phyloP scores from a whole-genome alignment of 2,888 invertebrate genomes.

The Torymus auratus region DNA sequence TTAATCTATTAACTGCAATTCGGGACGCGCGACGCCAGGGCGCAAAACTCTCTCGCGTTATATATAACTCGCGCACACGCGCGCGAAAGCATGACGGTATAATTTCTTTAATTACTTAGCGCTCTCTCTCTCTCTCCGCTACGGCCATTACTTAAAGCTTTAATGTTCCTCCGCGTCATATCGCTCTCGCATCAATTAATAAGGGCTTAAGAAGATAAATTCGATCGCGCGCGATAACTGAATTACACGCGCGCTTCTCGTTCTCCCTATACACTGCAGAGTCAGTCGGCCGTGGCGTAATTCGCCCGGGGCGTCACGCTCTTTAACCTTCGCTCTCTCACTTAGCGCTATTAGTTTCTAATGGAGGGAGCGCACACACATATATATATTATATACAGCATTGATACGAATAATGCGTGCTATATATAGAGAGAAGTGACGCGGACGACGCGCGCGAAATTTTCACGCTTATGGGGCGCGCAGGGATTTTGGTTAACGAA shows the following conservation, averaged over 20 bases:
- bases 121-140: conserved; percentile 8
- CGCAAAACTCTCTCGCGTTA: too few relatives aligned
- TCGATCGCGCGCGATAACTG: conserved; percentile 48
- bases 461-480: conserved; percentile 29
- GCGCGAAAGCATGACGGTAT: background rate
- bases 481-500: background rate
- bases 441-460: conserved; percentile 27
- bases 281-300: conserved; percentile 47
- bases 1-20: too few relatives aligned
- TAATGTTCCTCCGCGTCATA: conserved; percentile 21
- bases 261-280: background rate
- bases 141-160: conserved; percentile 28
- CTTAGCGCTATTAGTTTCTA: conserved; percentile 72
- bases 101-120: conserved; percentile 42
- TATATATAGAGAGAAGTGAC: too few relatives aligned
- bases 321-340: conserved; percentile 68
- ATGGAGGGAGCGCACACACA: conserved; percentile 61
- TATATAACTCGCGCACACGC: too few relatives aligned
- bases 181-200: conserved; percentile 39
- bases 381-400: too few relatives aligned
- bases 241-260: conserved; percentile 43
- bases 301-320: conserved; percentile 68
- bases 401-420: too few relatives aligned
- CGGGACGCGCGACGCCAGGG: too few relatives aligned
- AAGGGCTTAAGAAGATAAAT: conserved; percentile 40